Base-by-base conservation (phyloP, 2,797 vertebrate species). In the Sorex maritimensis region DNA sequence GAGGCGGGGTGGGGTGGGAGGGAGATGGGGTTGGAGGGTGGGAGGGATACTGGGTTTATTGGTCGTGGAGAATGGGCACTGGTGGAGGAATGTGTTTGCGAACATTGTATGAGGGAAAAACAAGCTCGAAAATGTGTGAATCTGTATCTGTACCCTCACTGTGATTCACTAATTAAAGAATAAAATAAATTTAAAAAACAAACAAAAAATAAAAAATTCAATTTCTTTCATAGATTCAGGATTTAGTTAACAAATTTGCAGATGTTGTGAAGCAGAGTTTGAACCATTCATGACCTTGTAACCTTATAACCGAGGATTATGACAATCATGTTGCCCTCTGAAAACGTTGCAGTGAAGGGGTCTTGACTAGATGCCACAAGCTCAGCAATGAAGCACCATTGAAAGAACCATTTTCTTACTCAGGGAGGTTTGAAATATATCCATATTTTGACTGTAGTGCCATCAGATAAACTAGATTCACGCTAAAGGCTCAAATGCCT, bases 371-470 rank as follows among this genome's bases (percentile, higher is more conserved):
- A 15, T n/a, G 4, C 30, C 41, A 61, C 58, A 61, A 26, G n/a
- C 10, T 26, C 41, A 81, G 34, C 34, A 10, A 6, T 8, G 2
- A 49, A 21, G 14, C 73, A 4, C 9, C 12, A 30, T 10, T 72
- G 6, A 24, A 74, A 74, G 52, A 14, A 12, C n/a, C 63, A 80
- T 2, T 41, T 5, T 80, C 30, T 78, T 65, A 19, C 28, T 46
- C 65, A 71, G 61, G 49, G 34, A 91, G 72, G 58, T 90, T 71
- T 79, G 65, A 52, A 90, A 74, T 55, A 38, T 58, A 63, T 73
- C 28, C 65, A 79, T 2, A 1, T 90, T 12, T 87, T 69, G 4
- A 52, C 21, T 81, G 14, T 75, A 26, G 30, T 46, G 61, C 61
- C 6, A 1, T 6, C 13, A 10, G 69, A 68, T 24, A 65, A 49